phyloP scores from a whole-genome alignment of 2,797 vertebrate genomes.

The Cryptoprocta ferox region DNA sequence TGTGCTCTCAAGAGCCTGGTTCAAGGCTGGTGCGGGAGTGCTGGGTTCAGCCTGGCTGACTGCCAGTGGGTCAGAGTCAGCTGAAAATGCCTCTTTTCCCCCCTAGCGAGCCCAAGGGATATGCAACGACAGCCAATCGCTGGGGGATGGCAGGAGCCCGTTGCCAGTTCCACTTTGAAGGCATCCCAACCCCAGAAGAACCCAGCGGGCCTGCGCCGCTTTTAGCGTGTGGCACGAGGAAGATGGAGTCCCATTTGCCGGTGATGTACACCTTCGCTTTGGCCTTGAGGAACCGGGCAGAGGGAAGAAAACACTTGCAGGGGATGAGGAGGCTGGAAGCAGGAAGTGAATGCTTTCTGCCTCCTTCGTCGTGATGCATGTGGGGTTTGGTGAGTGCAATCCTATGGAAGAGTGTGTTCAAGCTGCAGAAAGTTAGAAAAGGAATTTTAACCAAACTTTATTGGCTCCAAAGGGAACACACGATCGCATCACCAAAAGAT shows the following conservation, averaged over 20 bases:
- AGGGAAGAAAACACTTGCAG: background rate
- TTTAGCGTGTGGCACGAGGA: background rate
- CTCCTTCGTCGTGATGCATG: rapidly evolving
- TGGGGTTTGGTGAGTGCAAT: background rate
- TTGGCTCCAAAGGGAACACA: background rate
- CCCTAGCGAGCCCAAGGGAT: background rate
- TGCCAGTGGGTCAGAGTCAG: background rate
- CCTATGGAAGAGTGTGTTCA: background rate
- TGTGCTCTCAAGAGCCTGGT: background rate
- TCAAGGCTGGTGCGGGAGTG: background rate
- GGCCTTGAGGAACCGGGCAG: background rate
- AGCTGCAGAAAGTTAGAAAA: background rate
- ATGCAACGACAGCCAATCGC: rapidly evolving
- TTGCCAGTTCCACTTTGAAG: background rate
- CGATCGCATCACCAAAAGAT: background rate
- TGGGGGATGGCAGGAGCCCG: rapidly evolving
- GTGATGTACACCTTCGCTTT: background rate
- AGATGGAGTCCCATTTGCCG: background rate
- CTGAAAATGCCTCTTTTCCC: background rate
- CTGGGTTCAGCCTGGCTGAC: background rate
- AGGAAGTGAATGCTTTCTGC: background rate
- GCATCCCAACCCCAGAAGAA: background rate
- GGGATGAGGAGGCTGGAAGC: too few relatives aligned
- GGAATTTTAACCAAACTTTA: background rate
- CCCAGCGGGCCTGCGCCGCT: background rate